Evolutionary conservation across 2,797 vertebrate genomes (phyloP).

Genomic region (Mionectes olivaceus): DNA sequence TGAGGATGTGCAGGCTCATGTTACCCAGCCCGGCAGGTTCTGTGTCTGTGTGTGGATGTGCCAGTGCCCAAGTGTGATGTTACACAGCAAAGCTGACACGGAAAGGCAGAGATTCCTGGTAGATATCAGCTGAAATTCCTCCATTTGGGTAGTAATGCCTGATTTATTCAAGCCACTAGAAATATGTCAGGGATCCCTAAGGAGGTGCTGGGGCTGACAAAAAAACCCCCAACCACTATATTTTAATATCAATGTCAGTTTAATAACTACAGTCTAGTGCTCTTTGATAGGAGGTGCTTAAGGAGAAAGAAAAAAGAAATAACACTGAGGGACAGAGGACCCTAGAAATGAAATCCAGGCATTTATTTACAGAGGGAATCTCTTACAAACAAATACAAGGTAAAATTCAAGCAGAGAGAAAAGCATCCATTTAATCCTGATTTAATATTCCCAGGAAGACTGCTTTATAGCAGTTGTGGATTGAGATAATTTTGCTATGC

Average conservation of each 20-base stretch:
- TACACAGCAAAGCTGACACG: fast-evolving
- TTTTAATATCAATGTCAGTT: neutral
- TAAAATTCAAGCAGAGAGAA: neutral
- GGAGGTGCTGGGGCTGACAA: neutral
- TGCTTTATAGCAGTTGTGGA: neutral
- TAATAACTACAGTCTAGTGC: neutral
- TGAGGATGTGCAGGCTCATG: neutral
- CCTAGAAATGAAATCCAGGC: neutral
- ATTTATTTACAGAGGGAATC: neutral
- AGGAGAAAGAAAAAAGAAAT: neutral
- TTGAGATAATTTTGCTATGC: neutral
- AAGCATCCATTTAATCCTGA: neutral
- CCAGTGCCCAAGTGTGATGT: neutral
- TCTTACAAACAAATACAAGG: neutral
- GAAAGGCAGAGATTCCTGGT: neutral
- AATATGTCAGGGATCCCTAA: neutral
- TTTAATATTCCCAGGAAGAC: neutral
- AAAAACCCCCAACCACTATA: neutral
- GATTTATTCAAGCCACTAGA: neutral
- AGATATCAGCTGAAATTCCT: neutral
- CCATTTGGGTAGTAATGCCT: neutral
- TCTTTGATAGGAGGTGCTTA: neutral
- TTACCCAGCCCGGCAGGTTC: neutral
- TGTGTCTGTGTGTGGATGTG: neutral
- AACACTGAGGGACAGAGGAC: neutral